Evolutionary conservation across 1,140 invertebrate species (phyloP), one percentile per base, ranked within the genome.

Genomic region (Monochamus saltuarius): DNA sequence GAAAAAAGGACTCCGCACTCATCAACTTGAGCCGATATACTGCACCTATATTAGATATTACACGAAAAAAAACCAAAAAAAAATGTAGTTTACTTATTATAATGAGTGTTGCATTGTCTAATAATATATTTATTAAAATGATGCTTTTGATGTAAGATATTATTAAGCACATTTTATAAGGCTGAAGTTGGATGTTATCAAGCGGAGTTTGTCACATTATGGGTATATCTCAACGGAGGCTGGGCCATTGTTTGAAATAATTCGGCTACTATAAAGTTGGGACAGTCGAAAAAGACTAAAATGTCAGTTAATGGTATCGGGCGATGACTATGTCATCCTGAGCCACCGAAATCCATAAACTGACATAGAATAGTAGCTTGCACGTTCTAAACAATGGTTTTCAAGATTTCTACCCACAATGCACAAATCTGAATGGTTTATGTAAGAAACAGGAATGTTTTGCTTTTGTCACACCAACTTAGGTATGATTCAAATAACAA

Each of bases 131-230:
- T 59, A 56, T 39, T 40, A 47, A 19, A 62, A 59, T 52, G 57
- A 68, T 66, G 68, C 68, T 72, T 72, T 73, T 40, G 66, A 69
- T 71, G 68, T 71, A 63, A 59, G 37, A 57, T 61, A 66, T 63
- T 57, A 61, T 62, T 53, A 50, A 37, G 64, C 68, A 70, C 64
- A 36, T 51, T 46, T 13, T 52, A 53, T 37, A 53, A 55, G 19
- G 37, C 14, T 29, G 35, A 45, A 60, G 56, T 59, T 69, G 59
- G 56, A 49, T 13, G 45, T 29, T 6, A 42, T 17, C 19, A 19
- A 36, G 38, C 49, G 50, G 57, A 61, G 45, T 47, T 66, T 54
- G 60, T 45, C 14, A 29, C 38, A 65, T 61, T 62, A 51, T 59
- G 56, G 29, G 62, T 51, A 38, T 34, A 64, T 63, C 43, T 66